These are phyloP conservation scores for Arothron firmamentum DNA, from an alignment of 2,113 vertebrate species.

Conservation along the genomic window DNA sequence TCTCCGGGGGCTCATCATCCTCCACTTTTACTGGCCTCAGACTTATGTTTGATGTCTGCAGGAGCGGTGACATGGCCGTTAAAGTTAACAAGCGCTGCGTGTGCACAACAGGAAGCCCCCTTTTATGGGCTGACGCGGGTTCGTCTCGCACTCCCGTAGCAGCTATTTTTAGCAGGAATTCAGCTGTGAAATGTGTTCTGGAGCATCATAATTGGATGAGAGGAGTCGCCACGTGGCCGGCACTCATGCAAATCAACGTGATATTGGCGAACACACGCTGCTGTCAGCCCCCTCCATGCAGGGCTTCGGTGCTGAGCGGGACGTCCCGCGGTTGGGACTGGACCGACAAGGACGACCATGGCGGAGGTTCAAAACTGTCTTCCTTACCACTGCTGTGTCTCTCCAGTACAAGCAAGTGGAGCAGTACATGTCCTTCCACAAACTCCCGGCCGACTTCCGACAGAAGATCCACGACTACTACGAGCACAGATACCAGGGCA, in stretches of 20 bases:
- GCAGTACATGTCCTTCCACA: slow-evolving; percentile 99
- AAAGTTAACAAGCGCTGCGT: slow-evolving; percentile 6
- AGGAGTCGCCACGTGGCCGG: slow-evolving; percentile 23
- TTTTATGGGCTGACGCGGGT: background rate
- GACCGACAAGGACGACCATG: no score
- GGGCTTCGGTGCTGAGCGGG: no score
- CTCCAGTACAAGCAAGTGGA: slow-evolving; percentile 96
- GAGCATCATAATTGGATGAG: slow-evolving; percentile 20
- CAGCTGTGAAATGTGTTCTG: slow-evolving; percentile 42
- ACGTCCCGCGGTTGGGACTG: no score
- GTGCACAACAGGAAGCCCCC: background rate
- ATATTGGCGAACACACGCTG: slow-evolving; percentile 2
- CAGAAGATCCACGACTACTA: slow-evolving; percentile 98
- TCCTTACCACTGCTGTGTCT: background rate
- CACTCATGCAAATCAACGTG: slow-evolving; percentile 9
- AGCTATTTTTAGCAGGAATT: background rate
- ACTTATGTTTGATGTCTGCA: background rate
- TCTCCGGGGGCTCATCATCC: background rate
- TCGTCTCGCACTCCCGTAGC: background rate
- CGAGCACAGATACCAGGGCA: slow-evolving; percentile 96
- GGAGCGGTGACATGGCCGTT: background rate
- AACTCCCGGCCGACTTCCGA: slow-evolving; percentile 91
- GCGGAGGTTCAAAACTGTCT: no score
- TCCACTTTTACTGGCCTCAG: no score
- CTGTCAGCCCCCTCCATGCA: slow-evolving; percentile 32